phyloP scores from a whole-genome alignment of 2,888 invertebrate species.

The Andrena bicolor region DNA sequence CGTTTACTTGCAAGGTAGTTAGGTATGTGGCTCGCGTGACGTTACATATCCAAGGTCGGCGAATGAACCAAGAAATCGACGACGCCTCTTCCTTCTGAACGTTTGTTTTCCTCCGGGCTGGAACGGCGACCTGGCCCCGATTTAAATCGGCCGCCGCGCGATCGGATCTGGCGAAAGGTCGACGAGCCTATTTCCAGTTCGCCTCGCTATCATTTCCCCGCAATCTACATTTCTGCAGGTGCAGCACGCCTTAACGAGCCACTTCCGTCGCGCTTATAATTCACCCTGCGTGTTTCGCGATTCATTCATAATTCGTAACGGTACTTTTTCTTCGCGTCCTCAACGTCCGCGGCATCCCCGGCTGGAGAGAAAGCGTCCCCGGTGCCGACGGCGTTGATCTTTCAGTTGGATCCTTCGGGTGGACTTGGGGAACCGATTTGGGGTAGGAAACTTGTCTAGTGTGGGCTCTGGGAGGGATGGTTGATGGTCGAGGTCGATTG shows the following conservation, averaged over 20 bases:
- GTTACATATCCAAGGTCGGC: conserved; percentile 82
- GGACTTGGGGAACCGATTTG: background rate
- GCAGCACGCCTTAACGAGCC: conserved; percentile 62
- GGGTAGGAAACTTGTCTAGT: background rate
- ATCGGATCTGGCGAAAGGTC: conserved; percentile 40
- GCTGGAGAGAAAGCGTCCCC: background rate
- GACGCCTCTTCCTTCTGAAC: conserved; percentile 8
- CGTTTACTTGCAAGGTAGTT: conserved; percentile 75
- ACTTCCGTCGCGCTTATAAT: conserved; percentile 69
- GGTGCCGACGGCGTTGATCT: background rate
- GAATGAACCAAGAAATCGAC: conserved; percentile 76
- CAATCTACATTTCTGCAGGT: conserved; percentile 59
- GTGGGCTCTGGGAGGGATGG: too few species aligned
- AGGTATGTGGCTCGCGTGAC: conserved; percentile 79
- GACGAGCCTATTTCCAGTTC: conserved; percentile 67
- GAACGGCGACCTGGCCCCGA: background rate
- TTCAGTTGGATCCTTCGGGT: background rate
- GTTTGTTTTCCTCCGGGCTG: conserved; percentile 26
- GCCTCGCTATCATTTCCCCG: conserved; percentile 66
- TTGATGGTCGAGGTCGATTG: too few species aligned
- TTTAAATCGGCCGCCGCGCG: background rate
- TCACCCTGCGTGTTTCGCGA: conserved; percentile 53
- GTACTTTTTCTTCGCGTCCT: conserved; percentile 37
- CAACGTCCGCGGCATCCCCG: background rate
- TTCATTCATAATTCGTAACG: conserved; percentile 66